Conservation (phyloP, 30 jellyfish, hydroid and myxozoan species). For the Chrysaora quinquecirrha region DNA sequence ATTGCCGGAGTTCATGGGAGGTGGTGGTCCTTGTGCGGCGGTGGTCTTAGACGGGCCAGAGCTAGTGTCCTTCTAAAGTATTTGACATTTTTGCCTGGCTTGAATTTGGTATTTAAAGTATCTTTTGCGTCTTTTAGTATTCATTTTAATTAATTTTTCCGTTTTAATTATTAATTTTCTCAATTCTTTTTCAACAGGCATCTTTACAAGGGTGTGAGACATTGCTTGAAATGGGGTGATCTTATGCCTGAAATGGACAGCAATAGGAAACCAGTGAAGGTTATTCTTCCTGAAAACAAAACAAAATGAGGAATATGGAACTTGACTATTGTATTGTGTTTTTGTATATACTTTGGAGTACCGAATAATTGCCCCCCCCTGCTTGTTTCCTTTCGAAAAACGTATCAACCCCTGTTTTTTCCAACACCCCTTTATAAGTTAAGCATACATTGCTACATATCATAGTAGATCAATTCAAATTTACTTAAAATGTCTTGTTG, state of each 20-base stretch:
- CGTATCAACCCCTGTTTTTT: not conserved
- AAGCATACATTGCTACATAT: too few species aligned
- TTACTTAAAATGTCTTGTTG: too few species aligned
- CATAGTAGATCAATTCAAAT: too few species aligned
- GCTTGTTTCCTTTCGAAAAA: not conserved
- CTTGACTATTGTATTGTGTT: not conserved
- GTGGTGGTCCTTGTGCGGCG: too few species aligned
- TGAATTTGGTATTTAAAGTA: too few species aligned
- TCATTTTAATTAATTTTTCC: too few species aligned
- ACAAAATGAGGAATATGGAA: not conserved
- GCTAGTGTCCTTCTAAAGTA: too few species aligned
- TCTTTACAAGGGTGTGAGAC: slow-evolving; percentile 87
- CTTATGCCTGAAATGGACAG: slow-evolving; percentile 61
- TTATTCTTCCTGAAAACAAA: slow-evolving; percentile 23
- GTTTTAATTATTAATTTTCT: too few species aligned
- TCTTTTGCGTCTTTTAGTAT: not conserved
- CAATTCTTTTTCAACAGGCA: slow-evolving; percentile 24
- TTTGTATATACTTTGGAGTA: not conserved
- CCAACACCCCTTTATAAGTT: not conserved
- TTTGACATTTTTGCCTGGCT: not conserved
- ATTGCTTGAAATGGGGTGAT: slow-evolving; percentile 90
- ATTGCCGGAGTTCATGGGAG: too few species aligned
- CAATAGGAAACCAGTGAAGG: slow-evolving; percentile 60
- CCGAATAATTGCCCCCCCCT: not conserved
- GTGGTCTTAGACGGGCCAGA: too few species aligned